Evolutionary conservation across 2,113 vertebrate species (phyloP), one percentile per base, ranked within the genome.

Genomic region (Nothobranchius furzeri): DNA sequence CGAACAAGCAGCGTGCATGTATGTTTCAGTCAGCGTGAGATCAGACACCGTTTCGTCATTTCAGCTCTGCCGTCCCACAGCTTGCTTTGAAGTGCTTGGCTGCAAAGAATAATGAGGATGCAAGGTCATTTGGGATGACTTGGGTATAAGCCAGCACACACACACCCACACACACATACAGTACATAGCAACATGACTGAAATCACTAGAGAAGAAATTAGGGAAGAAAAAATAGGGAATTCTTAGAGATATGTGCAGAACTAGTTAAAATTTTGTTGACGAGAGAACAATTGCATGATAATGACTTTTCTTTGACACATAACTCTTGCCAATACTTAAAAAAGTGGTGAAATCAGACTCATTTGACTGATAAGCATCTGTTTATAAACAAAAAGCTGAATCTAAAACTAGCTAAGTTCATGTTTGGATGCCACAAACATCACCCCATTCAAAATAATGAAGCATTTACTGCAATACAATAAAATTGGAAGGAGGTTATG

Each of bases 51-150:
- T 82, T 79, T 89, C 78, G 65, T 88, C 85, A 88, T 81, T 76
- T 79, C 60, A 46, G 67, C 80, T 72, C 62, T 40, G 67, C 74
- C 50, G 30, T 88, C 79, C 76, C 77, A 87, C 82, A 46, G 85
- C 73, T 81, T 66, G 70, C 81, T 85, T 90, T 87, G 84, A 88
- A 89, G 87, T 78, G 78, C 60, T 70, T 64, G 68, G 72, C 72
- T 76, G 69, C 65, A 69, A 78, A 79, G 82, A 85, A 84, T 90
- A 91, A 91, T 88, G 83, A 89, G 87, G 79, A 88, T 79, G 73
- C 86, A 86, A 91, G 91, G 90, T 91, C 84, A 77, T 86, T 85
- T 84, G 71, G 75, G 86, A 90, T 85, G 85, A 80, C 70, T 82
- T 73, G 62, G 66, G 75, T 73, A 83, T 54, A 70, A 70, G 76